phyloP scores from a whole-genome alignment of 2,888 invertebrate species.

The Zhuqinia jingwanae region DNA sequence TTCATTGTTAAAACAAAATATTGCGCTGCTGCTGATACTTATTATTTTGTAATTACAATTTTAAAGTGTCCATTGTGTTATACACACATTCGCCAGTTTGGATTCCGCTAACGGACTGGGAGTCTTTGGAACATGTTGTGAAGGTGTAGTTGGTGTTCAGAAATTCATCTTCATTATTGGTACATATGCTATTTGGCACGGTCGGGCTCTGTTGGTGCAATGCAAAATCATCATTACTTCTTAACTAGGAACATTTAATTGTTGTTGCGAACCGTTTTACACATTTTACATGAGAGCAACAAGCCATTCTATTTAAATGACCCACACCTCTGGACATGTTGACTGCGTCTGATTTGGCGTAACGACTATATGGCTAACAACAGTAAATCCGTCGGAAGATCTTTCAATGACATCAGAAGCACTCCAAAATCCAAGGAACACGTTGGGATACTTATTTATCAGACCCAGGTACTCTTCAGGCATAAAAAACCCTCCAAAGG shows the following conservation, averaged over 20 bases:
- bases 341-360: constrained; percentile 75
- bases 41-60: constrained; percentile 73
- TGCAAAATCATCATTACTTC: too few species aligned
- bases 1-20: too few species aligned
- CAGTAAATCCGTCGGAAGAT: constrained; percentile 74
- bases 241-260: too few species aligned
- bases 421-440: constrained; percentile 74
- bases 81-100: constrained; percentile 73
- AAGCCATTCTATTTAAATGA: too few species aligned
- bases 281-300: background rate
- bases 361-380: constrained; percentile 72
- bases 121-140: constrained; percentile 67
- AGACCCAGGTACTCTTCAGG: constrained; percentile 65
- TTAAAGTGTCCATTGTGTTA: constrained; percentile 72
- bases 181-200: constrained; percentile 74
- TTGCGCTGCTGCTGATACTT: too few species aligned
- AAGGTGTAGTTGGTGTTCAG: constrained; percentile 59
- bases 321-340: constrained; percentile 70
- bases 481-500: constrained; percentile 76
- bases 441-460: constrained; percentile 69
- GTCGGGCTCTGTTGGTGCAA: constrained; percentile 71
- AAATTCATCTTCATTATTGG: constrained; percentile 42
- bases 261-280: too few species aligned
- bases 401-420: constrained; percentile 74
- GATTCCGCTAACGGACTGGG: constrained; percentile 75